Evolutionary conservation across 2,888 invertebrate species (phyloP).

Genomic region (Tolmerus cingulatus): DNA sequence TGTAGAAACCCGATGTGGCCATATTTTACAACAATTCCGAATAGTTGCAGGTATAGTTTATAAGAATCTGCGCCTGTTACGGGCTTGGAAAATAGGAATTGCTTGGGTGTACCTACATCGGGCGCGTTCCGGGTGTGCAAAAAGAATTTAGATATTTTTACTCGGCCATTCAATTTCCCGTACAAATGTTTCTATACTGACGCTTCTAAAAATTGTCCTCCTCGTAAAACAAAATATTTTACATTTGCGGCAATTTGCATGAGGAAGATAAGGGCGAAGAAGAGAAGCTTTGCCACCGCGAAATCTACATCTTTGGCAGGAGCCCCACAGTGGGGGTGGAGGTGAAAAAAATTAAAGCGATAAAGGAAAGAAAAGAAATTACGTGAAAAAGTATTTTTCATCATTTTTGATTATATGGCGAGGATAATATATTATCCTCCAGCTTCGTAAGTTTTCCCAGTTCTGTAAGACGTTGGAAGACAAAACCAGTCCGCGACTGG

Average conservation of each 20-base stretch:
- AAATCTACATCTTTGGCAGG: slow-evolving; percentile 44
- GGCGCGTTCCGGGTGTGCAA: too few species aligned
- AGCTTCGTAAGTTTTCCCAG: slow-evolving; percentile 30
- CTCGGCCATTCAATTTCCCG: neutral
- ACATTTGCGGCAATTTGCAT: slow-evolving; percentile 9
- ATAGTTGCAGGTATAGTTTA: too few species aligned
- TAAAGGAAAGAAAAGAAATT: slow-evolving; percentile 44
- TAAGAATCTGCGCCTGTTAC: too few species aligned
- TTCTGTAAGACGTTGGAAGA: slow-evolving; percentile 14
- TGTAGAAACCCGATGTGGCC: too few species aligned
- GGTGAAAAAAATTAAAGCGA: slow-evolving; percentile 27
- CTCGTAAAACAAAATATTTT: neutral
- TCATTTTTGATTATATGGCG: slow-evolving; percentile 50
- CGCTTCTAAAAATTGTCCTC: neutral
- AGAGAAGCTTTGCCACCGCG: slow-evolving; percentile 43
- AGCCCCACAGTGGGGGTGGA: neutral
- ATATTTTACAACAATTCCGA: too few species aligned
- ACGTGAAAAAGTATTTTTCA: slow-evolving; percentile 50
- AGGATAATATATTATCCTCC: slow-evolving; percentile 49
- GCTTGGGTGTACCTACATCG: too few species aligned
- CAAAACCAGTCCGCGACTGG: slow-evolving; percentile 15
- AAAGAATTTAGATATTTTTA: too few species aligned
- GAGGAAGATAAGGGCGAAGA: slow-evolving; percentile 2
- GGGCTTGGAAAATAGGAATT: too few species aligned
- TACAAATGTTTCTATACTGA: neutral